Percentiles rank a stretch among this genome's conserved stretches.
Evolutionary conservation across 2,797 vertebrate species (phyloP).

Genomic region (Coregonus suidteri): DNA sequence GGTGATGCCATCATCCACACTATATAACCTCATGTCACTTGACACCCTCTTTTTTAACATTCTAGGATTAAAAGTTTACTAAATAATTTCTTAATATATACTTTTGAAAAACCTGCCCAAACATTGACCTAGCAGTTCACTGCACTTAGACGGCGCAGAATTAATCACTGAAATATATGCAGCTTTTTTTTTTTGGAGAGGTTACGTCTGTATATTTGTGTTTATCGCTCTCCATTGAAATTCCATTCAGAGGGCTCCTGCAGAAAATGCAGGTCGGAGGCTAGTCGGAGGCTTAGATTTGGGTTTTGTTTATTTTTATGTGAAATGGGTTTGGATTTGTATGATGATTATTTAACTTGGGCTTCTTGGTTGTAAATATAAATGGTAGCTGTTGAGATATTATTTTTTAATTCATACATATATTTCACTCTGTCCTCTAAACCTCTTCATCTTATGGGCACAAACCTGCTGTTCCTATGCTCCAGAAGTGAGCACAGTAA

Average conservation of each 20-base stretch:
- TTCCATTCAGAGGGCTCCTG: background rate
- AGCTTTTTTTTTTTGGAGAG: constrained; percentile 8
- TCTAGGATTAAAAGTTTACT: background rate
- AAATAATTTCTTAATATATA: constrained; percentile 11
- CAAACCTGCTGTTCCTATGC: background rate
- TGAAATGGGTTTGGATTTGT: background rate
- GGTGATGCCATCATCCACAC: no score
- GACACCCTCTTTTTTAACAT: no score
- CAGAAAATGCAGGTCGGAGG: background rate
- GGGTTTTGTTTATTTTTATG: constrained; percentile 3
- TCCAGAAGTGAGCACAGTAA: background rate
- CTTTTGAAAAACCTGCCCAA: background rate
- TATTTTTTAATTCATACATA: constrained; percentile 19
- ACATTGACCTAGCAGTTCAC: constrained; percentile 22
- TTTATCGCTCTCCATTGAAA: constrained; percentile 1
- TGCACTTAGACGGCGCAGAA: constrained; percentile 28
- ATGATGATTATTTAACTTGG: constrained; percentile 9
- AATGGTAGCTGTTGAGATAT: constrained; percentile 44
- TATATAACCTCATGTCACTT: no score
- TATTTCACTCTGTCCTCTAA: constrained; percentile 9
- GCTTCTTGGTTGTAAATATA: constrained; percentile 61
- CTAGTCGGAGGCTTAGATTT: constrained; percentile 12
- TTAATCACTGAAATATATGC: constrained; percentile 19
- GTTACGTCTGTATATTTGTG: constrained; percentile 30
- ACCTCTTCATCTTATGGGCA: background rate